Conservation (phyloP, 2,113 vertebrate species). For the Gorilla gorilla region DNA sequence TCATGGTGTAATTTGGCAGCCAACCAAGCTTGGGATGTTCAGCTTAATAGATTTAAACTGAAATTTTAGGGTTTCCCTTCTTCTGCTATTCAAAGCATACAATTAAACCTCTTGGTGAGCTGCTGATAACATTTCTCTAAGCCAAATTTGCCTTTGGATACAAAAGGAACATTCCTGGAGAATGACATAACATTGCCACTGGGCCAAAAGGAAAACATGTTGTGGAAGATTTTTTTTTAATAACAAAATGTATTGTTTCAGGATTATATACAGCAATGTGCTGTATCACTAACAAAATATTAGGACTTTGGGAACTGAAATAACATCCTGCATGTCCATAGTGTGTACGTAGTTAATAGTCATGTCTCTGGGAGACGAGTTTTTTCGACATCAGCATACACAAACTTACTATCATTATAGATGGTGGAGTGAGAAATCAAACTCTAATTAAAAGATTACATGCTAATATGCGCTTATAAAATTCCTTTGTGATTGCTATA, state of each 20-base stretch:
- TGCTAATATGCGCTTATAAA: neutral
- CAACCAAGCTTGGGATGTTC: conserved; percentile 75
- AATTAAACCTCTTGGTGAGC: conserved; percentile 81
- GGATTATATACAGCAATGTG: conserved; percentile 76
- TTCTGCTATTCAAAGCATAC: conserved; percentile 74
- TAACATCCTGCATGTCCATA: conserved; percentile 68
- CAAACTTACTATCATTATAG: conserved; percentile 42
- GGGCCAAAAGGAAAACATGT: conserved; percentile 74
- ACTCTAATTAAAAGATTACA: conserved; percentile 18
- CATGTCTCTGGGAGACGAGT: conserved; percentile 62
- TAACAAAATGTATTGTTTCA: conserved; percentile 83
- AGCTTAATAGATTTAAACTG: conserved; percentile 79
- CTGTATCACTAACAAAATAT: conserved; percentile 74
- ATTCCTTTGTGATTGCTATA: neutral
- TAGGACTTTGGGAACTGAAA: conserved; percentile 62
- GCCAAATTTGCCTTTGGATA: conserved; percentile 80
- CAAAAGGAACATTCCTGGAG: conserved; percentile 79
- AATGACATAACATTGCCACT: conserved; percentile 78
- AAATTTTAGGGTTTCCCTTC: conserved; percentile 75
- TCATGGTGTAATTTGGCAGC: conserved; percentile 80
- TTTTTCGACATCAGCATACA: conserved; percentile 41
- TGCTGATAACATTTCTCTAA: conserved; percentile 83
- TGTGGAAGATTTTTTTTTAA: conserved; percentile 70
- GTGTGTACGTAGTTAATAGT: neutral
- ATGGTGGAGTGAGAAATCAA: neutral